Evolutionary conservation across 2,113 vertebrate species (phyloP).

Genomic region (Cynocephalus volans): DNA sequence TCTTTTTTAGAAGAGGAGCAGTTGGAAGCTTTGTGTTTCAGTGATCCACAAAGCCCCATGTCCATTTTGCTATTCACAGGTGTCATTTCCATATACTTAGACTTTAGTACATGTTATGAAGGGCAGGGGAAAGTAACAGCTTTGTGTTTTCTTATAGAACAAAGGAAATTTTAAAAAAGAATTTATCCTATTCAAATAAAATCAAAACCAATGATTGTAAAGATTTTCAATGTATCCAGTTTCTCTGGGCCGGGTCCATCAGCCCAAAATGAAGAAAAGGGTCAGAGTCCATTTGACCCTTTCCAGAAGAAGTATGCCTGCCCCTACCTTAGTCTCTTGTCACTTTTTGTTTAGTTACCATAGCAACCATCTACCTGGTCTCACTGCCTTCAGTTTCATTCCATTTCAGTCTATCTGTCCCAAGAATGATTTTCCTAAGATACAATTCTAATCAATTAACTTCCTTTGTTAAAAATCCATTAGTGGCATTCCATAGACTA

Average conservation of each 20-base stretch:
- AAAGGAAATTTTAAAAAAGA: neutral
- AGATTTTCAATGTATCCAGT: neutral
- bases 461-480: neutral
- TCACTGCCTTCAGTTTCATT: neutral
- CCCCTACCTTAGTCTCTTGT: neutral
- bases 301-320: neutral
- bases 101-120: neutral
- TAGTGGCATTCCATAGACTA: neutral
- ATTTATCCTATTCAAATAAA: slow-evolving; percentile 37
- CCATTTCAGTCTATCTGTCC: neutral
- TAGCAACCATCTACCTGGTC: neutral
- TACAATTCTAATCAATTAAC: neutral
- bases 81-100: neutral
- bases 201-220: slow-evolving; percentile 15
- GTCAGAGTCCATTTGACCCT: neutral
- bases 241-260: neutral
- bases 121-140: neutral
- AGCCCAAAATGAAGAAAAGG: neutral
- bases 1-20: neutral
- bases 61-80: neutral
- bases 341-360: neutral
- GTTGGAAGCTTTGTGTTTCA: neutral
- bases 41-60: neutral
- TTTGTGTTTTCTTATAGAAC: neutral
- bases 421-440: neutral